Evolutionary conservation across 2,888 invertebrate genomes (phyloP).

Genomic region (Hirtodrosophila alboralis): DNA sequence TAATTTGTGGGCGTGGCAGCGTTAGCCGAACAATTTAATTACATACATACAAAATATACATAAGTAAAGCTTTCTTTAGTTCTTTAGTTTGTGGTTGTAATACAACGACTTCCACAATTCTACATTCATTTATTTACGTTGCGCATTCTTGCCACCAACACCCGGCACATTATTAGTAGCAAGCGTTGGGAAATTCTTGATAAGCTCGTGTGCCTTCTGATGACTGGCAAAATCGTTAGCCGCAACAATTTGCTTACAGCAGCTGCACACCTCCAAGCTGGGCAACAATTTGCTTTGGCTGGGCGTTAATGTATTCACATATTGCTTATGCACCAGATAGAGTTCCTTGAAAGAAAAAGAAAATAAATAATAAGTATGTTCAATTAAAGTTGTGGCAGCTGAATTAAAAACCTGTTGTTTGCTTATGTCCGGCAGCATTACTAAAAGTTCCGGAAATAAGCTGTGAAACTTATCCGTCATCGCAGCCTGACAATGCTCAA

Average conservation of each 20-base stretch:
- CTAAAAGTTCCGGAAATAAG: slow-evolving; percentile 93
- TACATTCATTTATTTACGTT: slow-evolving; percentile 41
- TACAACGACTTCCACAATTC: not conserved
- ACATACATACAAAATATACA: slow-evolving; percentile 66
- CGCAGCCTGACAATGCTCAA: slow-evolving; percentile 88
- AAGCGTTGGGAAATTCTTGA: slow-evolving; percentile 89
- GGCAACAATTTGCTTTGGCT: slow-evolving; percentile 75
- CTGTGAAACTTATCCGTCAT: slow-evolving; percentile 88
- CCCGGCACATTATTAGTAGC: slow-evolving; percentile 36
- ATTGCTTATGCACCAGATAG: slow-evolving; percentile 85
- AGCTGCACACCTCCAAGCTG: slow-evolving; percentile 87
- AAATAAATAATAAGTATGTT: not conserved
- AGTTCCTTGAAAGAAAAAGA: slow-evolving; percentile 83
- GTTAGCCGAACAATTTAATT: slow-evolving; percentile 28
- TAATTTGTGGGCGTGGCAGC: slow-evolving; percentile 22
- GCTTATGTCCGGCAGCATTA: slow-evolving; percentile 92
- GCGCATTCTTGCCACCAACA: slow-evolving; percentile 37
- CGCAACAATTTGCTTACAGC: slow-evolving; percentile 90
- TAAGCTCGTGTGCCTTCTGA: slow-evolving; percentile 87
- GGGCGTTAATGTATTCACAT: slow-evolving; percentile 73
- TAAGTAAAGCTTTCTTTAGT: slow-evolving; percentile 51
- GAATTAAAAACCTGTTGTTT: slow-evolving; percentile 91
- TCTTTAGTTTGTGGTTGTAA: slow-evolving; percentile 20
- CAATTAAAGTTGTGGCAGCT: not conserved
- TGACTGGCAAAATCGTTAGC: slow-evolving; percentile 87